Base-by-base conservation (phyloP, 2,888 invertebrate genomes). In the Cancer borealis region DNA sequence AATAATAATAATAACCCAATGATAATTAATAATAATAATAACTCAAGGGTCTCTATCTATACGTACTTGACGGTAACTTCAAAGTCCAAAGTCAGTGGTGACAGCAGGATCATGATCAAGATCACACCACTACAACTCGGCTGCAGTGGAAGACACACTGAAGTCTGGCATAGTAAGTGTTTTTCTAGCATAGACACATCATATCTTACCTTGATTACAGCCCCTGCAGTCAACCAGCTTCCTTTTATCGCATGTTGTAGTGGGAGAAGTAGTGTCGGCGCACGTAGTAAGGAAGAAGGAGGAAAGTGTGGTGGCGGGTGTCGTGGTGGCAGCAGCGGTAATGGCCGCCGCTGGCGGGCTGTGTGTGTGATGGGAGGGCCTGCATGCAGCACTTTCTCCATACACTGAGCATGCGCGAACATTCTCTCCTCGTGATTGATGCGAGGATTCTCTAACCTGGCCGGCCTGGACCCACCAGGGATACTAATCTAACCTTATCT, bases 1-100 rank as follows among this genome's bases (percentile, higher is more conserved):
- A n/a, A n/a, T n/a, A n/a, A n/a, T n/a, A n/a, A n/a, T n/a, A n/a
- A n/a, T n/a, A n/a, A n/a, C n/a, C n/a, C n/a, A n/a, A n/a, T n/a
- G n/a, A n/a, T n/a, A n/a, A n/a, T n/a, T n/a, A n/a, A 10, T 39
- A 84, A 39, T 84, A n/a, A 84, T 84, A 14, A 84, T 84, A 84
- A 84, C 84, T 39, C 84, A 30, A 17, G 4, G 84, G 39, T 84
- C 84, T 30, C 30, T 79, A 10, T 21, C 21, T 8, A 21, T 6
- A 8, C 73, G 8, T 17, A 73, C 17, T 12, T 54, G 12, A 54
- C 1, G 49, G 39, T 1, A 39, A 39, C 39, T 39, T 39, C 39
- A n/a, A n/a, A n/a, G n/a, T n/a, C n/a, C n/a, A n/a, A n/a, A n/a
- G n/a, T n/a, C n/a, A n/a, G n/a, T n/a, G n/a, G n/a, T n/a, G n/a